Percentiles rank a stretch among this genome's conserved stretches.
These are phyloP conservation scores for Orchestes rusci DNA, from an alignment of 2,888 invertebrate genomes.

Conservation along the genomic window DNA sequence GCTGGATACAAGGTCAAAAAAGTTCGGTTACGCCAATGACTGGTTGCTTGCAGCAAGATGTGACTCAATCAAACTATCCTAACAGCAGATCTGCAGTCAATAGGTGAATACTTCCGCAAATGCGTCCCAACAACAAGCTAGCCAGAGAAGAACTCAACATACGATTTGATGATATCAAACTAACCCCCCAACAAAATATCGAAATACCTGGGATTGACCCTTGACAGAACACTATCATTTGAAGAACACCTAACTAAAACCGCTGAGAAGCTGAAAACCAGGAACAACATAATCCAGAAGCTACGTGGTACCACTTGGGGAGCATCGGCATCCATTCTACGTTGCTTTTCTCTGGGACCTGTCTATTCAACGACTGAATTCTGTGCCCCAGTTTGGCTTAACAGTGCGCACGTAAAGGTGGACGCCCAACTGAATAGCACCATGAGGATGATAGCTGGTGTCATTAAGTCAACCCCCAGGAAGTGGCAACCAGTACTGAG, in stretches of 20 bases:
- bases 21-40: background rate
- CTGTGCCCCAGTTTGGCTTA: too few species aligned
- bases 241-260: slow-evolving; percentile 1
- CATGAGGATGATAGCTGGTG: too few species aligned
- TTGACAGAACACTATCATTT: slow-evolving; percentile 1
- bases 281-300: slow-evolving; percentile 1
- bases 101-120: background rate
- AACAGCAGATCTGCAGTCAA: background rate
- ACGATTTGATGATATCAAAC: background rate
- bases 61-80: too few species aligned
- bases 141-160: background rate
- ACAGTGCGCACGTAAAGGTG: too few species aligned
- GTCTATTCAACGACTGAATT: too few species aligned
- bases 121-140: slow-evolving; percentile 11
- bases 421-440: too few species aligned
- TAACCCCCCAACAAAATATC: too few species aligned
- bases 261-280: slow-evolving; percentile 2
- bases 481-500: too few species aligned
- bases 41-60: background rate
- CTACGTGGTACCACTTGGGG: background rate
- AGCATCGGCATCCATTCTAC: background rate
- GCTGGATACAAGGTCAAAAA: background rate
- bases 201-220: background rate
- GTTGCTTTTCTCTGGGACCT: background rate
- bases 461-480: too few species aligned